Evolutionary conservation across 2,113 vertebrate species (phyloP).

Genomic region (Podiceps cristatus): DNA sequence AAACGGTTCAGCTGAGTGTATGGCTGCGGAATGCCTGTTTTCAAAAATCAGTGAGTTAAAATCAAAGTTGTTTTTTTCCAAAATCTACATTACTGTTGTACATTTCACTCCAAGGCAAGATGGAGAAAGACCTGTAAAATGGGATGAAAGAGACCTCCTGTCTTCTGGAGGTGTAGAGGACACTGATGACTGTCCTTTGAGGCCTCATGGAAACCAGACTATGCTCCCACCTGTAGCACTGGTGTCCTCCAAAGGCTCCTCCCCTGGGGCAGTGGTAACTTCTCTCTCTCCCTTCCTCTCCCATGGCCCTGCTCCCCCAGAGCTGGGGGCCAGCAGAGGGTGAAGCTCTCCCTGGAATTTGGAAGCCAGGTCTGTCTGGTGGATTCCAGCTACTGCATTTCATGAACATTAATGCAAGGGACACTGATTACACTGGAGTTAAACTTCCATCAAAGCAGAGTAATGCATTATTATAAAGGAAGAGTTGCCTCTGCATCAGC

Average conservation of each 20-base stretch:
- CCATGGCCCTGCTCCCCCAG: rapidly evolving
- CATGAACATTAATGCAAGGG: not conserved
- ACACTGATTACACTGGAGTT: not conserved
- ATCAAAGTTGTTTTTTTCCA: too few species aligned
- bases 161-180: not conserved
- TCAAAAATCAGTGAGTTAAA: not conserved
- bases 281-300: not conserved
- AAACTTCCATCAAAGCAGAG: not conserved
- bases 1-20: not conserved
- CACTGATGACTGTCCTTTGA: not conserved
- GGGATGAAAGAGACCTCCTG: not conserved
- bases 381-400: not conserved
- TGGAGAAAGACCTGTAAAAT: not conserved
- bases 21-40: not conserved
- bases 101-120: not conserved
- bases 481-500: not conserved
- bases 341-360: not conserved
- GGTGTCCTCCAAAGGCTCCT: not conserved
- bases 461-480: not conserved
- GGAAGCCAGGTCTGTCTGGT: not conserved
- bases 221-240: not conserved
- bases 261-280: not conserved
- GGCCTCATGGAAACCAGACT: rapidly evolving
- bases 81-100: not conserved
- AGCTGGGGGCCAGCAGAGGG: not conserved